A percentile compares a stretch with the other conserved stretches of the same genome.
These are phyloP conservation scores for Flabesymbios commensalis DNA, from an alignment of 2,888 invertebrate genomes.

Conservation along the genomic window DNA sequence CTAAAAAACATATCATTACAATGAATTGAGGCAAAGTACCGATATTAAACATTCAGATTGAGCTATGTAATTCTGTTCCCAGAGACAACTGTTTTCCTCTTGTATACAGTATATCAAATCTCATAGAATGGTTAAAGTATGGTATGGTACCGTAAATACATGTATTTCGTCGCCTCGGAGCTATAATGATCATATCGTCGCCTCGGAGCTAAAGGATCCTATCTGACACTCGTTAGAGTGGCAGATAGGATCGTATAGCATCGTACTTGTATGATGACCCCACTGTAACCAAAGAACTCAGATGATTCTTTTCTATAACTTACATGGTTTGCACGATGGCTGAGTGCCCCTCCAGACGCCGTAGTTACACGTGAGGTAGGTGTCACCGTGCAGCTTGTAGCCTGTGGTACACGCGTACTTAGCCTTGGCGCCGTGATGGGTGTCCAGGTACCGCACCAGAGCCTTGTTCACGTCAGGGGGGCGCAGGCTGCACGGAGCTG, in stretches of 20 bases:
- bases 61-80: neutral
- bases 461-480: constrained; percentile 87
- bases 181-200: no score
- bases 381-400: constrained; percentile 72
- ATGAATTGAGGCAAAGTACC: neutral
- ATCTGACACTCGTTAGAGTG: no score
- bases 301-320: constrained; percentile 23
- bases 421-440: constrained; percentile 95
- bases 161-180: no score
- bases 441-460: constrained; percentile 94
- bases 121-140: no score
- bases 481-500: constrained; percentile 77
- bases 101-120: neutral
- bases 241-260: no score
- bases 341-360: constrained; percentile 88
- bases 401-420: constrained; percentile 93
- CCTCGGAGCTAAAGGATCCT: no score
- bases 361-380: constrained; percentile 78
- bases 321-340: constrained; percentile 74
- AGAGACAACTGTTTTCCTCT: neutral
- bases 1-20: neutral
- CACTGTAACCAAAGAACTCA: no score
- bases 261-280: no score
- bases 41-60: neutral
- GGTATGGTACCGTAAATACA: no score